Percentiles rank a stretch among this genome's conserved stretches.
phyloP scores from a whole-genome alignment of 2,797 vertebrate species.

The Mormyrops boulengeri region DNA sequence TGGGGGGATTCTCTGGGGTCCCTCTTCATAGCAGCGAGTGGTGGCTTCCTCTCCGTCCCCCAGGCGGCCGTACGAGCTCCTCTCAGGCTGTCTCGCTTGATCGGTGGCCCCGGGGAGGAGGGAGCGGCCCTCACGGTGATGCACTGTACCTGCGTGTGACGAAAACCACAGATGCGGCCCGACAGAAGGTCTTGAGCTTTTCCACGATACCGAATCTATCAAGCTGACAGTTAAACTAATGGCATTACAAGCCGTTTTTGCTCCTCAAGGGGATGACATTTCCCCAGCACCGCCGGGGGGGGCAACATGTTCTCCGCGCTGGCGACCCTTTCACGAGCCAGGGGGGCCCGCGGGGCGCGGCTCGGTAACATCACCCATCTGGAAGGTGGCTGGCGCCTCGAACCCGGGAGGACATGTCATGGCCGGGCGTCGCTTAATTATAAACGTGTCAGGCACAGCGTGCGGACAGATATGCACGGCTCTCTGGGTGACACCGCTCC shows the following conservation, averaged over 20 bases:
- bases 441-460: conserved; percentile 15
- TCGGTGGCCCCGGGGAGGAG: background rate
- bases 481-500: conserved; percentile 35
- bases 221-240: background rate
- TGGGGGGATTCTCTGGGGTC: background rate
- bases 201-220: background rate
- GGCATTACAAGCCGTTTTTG: background rate
- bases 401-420: background rate
- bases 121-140: background rate
- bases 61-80: background rate
- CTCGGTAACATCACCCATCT: conserved; percentile 8
- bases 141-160: background rate
- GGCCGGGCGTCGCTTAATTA: conserved; percentile 28
- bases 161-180: background rate
- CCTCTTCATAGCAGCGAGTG: background rate
- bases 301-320: background rate
- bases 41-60: background rate
- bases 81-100: background rate
- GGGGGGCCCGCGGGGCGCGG: background rate
- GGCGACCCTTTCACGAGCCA: background rate
- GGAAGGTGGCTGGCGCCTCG: background rate
- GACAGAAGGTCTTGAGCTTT: background rate
- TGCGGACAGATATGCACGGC: conserved; percentile 27
- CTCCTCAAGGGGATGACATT: background rate
- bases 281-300: background rate